These are phyloP conservation scores for Copidosoma floridanum DNA, from an alignment of 1,140 invertebrate genomes.

Conservation along the genomic window DNA sequence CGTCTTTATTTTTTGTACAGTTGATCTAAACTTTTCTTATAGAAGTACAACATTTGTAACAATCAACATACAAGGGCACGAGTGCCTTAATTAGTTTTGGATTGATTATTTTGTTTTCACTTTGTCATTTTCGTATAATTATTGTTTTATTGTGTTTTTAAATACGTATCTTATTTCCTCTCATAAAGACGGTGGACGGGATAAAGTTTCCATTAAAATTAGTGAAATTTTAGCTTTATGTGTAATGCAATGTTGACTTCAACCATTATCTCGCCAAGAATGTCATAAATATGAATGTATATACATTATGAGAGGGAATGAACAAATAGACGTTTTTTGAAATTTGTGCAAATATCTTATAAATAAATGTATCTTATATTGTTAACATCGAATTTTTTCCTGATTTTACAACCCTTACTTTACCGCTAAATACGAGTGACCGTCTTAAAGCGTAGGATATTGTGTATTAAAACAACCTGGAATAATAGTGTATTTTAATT, in stretches of 20 bases:
- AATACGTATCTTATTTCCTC: slow-evolving; percentile 5
- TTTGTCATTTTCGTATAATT: background rate
- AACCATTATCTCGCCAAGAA: slow-evolving; percentile 23
- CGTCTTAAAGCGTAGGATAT: too few species aligned
- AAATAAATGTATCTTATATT: slow-evolving; percentile 54
- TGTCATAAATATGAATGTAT: slow-evolving; percentile 26
- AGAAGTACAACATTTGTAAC: slow-evolving; percentile 17
- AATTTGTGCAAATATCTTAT: slow-evolving; percentile 33
- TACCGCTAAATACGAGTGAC: too few species aligned
- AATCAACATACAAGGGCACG: slow-evolving; percentile 20
- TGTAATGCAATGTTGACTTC: slow-evolving; percentile 27
- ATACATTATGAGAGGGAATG: slow-evolving; percentile 30
- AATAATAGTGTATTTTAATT: slow-evolving; percentile 25
- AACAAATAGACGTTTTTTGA: slow-evolving; percentile 34
- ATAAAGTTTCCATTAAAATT: slow-evolving; percentile 22
- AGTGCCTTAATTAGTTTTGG: slow-evolving; percentile 19
- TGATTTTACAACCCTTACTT: background rate
- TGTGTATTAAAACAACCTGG: too few species aligned
- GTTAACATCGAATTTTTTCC: slow-evolving; percentile 25
- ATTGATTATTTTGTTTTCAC: slow-evolving; percentile 12
- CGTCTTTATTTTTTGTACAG: slow-evolving; percentile 22
- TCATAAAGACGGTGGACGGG: slow-evolving; percentile 11
- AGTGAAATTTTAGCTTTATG: slow-evolving; percentile 17
- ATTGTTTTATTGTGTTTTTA: background rate
- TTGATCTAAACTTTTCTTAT: slow-evolving; percentile 17